phyloP scores from a whole-genome alignment of 2,113 vertebrate genomes.

The Fregata magnificens region DNA sequence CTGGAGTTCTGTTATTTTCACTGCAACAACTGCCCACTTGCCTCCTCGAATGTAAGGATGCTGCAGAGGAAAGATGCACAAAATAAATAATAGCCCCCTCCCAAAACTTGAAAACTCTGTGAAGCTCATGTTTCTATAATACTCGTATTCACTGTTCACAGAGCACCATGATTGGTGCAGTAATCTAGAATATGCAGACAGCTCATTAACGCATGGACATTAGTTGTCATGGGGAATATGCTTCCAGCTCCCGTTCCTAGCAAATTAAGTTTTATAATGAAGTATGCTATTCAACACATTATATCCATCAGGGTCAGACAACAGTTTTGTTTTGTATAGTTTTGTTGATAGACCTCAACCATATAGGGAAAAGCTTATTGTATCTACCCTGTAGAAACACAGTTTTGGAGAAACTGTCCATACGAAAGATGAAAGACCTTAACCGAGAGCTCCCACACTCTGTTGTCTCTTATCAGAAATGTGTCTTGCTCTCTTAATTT shows the following conservation, averaged over 20 bases:
- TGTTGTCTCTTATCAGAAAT: neutral
- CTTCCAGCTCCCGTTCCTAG: neutral
- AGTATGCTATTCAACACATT: neutral
- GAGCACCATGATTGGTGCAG: neutral
- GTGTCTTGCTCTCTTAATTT: neutral
- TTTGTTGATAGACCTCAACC: neutral
- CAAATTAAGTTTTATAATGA: neutral
- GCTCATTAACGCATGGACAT: neutral
- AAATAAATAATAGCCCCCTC: neutral
- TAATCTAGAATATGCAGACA: neutral
- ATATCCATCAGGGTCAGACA: neutral
- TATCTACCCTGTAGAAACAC: neutral
- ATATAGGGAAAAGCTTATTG: neutral
- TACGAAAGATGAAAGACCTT: neutral
- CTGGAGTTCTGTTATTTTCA: neutral
- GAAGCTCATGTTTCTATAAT: neutral
- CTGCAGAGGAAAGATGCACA: neutral
- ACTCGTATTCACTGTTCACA: neutral
- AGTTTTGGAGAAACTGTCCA: neutral
- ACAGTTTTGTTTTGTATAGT: neutral
- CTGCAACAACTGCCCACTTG: neutral
- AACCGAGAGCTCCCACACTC: neutral
- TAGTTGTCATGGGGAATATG: neutral
- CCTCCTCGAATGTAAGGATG: neutral
- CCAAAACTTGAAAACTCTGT: neutral